phyloP scores from a whole-genome alignment of 2,113 vertebrate genomes.

The Lonchura striata region DNA sequence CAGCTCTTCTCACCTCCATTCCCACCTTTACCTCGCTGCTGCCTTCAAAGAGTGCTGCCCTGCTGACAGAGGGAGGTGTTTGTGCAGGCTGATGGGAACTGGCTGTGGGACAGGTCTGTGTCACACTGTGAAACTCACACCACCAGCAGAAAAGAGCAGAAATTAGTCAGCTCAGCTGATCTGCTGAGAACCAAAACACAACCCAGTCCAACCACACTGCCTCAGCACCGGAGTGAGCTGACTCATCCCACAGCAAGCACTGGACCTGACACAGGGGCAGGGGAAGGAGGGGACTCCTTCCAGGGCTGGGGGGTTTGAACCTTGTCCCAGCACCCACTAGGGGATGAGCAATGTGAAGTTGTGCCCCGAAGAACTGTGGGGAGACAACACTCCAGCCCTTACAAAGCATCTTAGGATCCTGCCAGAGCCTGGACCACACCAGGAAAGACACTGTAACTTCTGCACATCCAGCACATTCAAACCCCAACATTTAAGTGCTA shows the following conservation, averaged over 20 bases:
- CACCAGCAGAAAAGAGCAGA: not conserved
- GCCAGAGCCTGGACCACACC: not conserved
- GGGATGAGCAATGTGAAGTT: not conserved
- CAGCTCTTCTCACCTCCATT: not conserved
- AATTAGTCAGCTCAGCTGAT: not conserved
- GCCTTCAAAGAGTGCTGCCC: not conserved
- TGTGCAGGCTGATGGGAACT: not conserved
- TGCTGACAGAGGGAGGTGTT: not conserved
- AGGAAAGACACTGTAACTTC: not conserved
- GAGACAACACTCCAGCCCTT: not conserved
- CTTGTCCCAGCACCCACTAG: not conserved
- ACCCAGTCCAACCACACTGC: not conserved
- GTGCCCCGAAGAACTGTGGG: not conserved
- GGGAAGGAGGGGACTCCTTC: fast-evolving
- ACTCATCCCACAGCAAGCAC: fast-evolving
- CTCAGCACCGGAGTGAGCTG: not conserved
- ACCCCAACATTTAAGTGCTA: not conserved
- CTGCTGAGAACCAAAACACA: not conserved
- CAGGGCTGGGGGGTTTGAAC: fast-evolving
- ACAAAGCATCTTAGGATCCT: not conserved
- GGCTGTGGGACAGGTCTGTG: not conserved
- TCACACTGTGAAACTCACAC: not conserved
- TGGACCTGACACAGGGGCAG: not conserved
- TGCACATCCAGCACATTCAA: not conserved
- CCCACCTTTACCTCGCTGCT: not conserved